phyloP scores from a whole-genome alignment of 2,113 vertebrate genomes.

The Mesembrinibis cayennensis region DNA sequence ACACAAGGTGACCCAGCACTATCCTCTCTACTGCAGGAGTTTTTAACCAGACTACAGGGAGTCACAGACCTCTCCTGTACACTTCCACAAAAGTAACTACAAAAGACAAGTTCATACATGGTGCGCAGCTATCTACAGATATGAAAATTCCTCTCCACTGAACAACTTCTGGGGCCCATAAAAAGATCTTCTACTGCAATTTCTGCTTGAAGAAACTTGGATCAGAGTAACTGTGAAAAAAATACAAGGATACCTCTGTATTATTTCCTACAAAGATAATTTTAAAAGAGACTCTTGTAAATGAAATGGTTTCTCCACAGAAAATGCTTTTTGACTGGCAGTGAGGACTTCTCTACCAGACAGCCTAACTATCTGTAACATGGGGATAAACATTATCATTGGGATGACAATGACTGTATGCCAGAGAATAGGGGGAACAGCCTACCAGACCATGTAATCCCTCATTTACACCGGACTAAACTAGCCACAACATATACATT shows the following conservation, averaged over 20 bases:
- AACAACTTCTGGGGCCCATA: not conserved
- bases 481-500: not conserved
- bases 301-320: not conserved
- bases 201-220: not conserved
- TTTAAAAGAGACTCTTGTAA: not conserved
- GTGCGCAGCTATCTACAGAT: not conserved
- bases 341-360: not conserved
- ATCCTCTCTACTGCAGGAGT: not conserved
- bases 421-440: not conserved
- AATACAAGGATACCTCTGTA: not conserved
- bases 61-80: not conserved
- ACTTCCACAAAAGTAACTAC: not conserved
- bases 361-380: not conserved
- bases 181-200: not conserved
- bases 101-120: not conserved
- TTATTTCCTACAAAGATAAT: not conserved
- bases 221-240: not conserved
- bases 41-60: not conserved
- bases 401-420: not conserved
- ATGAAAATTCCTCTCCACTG: not conserved
- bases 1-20: not conserved
- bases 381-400: not conserved
- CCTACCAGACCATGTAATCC: not conserved
- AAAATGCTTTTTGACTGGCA: not conserved
- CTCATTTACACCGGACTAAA: not conserved